Percentiles rank a stretch among this genome's conserved stretches.
These are phyloP conservation scores for Zaprionus kolodkinae DNA, from an alignment of 1,140 invertebrate species.

Conservation along the genomic window DNA sequence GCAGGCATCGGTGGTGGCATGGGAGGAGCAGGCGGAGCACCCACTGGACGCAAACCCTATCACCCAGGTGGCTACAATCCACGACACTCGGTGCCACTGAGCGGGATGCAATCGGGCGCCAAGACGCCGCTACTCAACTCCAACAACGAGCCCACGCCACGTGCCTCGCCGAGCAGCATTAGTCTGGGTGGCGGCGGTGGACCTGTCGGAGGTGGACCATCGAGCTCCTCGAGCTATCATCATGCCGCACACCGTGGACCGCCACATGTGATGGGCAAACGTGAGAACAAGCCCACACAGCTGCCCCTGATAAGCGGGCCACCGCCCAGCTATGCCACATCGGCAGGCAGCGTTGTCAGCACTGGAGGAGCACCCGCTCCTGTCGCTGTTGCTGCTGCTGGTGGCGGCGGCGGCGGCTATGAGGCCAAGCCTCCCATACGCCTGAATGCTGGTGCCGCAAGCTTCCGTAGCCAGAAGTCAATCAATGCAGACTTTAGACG, in stretches of 20 bases:
- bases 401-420: slow-evolving; percentile 33
- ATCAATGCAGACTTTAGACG: slow-evolving; percentile 76
- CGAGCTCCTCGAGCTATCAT: slow-evolving; percentile 46
- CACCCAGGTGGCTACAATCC: slow-evolving; percentile 75
- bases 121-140: slow-evolving; percentile 70
- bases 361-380: neutral
- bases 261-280: slow-evolving; percentile 64
- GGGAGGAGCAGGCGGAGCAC: slow-evolving; percentile 10
- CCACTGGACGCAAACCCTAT: slow-evolving; percentile 57
- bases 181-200: slow-evolving; percentile 42
- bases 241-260: slow-evolving; percentile 61
- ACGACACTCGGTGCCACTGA: slow-evolving; percentile 61
- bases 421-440: slow-evolving; percentile 75
- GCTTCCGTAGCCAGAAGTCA: slow-evolving; percentile 74
- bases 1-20: slow-evolving; percentile 16
- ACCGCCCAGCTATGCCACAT: slow-evolving; percentile 61
- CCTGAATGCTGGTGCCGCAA: slow-evolving; percentile 74
- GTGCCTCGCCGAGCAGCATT: slow-evolving; percentile 73
- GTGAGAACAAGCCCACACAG: slow-evolving; percentile 70
- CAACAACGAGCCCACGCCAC: slow-evolving; percentile 75
- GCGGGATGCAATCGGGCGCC: slow-evolving; percentile 52
- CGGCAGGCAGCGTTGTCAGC: slow-evolving; percentile 27
- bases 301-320: slow-evolving; percentile 74
- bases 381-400: neutral
- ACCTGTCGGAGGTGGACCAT: slow-evolving; percentile 31